Base-by-base conservation (phyloP, 2,113 vertebrate genomes). In the Monopterus albus region DNA sequence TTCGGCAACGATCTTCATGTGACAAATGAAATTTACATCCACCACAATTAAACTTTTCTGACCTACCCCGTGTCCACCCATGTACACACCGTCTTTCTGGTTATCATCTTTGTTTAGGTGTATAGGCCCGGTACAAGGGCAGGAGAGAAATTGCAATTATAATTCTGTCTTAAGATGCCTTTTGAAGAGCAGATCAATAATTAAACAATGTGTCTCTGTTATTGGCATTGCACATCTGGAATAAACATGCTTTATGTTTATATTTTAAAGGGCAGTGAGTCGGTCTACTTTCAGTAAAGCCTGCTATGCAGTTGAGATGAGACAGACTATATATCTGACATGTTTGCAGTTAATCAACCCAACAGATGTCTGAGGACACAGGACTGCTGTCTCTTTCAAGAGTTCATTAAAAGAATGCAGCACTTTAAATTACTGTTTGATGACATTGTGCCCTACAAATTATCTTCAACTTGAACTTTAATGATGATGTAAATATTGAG, bases 21-120 rank as follows among this genome's bases (percentile, higher is more conserved):
- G 87, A 90, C 83, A n/a, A 91, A 89, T 89, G 49, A 87, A 90
- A 91, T 91, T 88, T 89, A 88, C 89, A 90, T 88, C 85, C 86
- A 66, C 77, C 47, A 78, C 87, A 85, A 91, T 91, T 91, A 89
- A 92, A 90, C 86, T 85, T 65, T 72, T 55, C 82, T 75, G 83
- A 84, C 87, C 87, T 80, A 61, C 56, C 72, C 45, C 70, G 31
- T n/a, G 72, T 68, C 68, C 71, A 68, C 75, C 72, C 77, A 73
- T 74, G 6, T 56, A 56, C 84, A 71, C 68, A 66, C 72, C 50
- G 63, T 51, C 46, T 86, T 71, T 43, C 56, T 62, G 62, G 73
- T 72, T 85, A 63, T 84, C 81, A 82, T 79, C 72, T 72, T 86
- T 90, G 87, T 88, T 79, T 79, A 36, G 68, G 70, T 50, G 31